These are phyloP conservation scores for Cynopterus sphinx DNA, from an alignment of 2,797 vertebrate genomes.

Conservation along the genomic window DNA sequence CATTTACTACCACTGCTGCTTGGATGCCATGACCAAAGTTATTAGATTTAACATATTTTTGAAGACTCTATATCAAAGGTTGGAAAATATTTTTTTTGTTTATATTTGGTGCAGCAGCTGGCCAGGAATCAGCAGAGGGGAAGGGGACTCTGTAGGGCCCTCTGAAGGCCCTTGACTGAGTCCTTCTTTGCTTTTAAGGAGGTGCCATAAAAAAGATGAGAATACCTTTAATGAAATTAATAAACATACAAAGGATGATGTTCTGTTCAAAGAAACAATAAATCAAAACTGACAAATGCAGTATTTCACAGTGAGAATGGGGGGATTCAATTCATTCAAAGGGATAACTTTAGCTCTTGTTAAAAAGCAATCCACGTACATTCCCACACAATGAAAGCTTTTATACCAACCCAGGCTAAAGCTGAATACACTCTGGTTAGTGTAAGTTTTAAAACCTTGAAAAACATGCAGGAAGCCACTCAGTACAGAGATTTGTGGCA, in stretches of 20 bases:
- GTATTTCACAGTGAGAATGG: constrained; percentile 82
- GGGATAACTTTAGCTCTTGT: constrained; percentile 78
- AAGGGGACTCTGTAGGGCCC: neutral
- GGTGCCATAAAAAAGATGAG: constrained; percentile 79
- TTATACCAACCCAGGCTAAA: constrained; percentile 4
- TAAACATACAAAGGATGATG: constrained; percentile 84
- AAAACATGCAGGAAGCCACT: neutral
- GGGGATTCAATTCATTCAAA: constrained; percentile 81
- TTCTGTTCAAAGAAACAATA: constrained; percentile 83
- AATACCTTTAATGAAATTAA: constrained; percentile 85
- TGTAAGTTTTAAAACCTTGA: neutral
- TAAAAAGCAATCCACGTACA: neutral
- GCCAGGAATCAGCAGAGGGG: constrained; percentile 51
- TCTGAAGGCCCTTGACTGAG: neutral
- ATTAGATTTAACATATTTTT: constrained; percentile 78
- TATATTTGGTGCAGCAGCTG: constrained; percentile 60
- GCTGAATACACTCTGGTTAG: neutral
- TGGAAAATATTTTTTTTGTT: constrained; percentile 45
- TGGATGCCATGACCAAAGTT: constrained; percentile 76
- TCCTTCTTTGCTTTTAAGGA: constrained; percentile 62
- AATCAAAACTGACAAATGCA: constrained; percentile 84
- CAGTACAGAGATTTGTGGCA: neutral
- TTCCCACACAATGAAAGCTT: constrained; percentile 49
- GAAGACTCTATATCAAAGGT: constrained; percentile 72
- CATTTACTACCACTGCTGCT: constrained; percentile 73